Evolutionary conservation across 2,888 invertebrate genomes (phyloP).

Genomic region (Clusia tigrina): DNA sequence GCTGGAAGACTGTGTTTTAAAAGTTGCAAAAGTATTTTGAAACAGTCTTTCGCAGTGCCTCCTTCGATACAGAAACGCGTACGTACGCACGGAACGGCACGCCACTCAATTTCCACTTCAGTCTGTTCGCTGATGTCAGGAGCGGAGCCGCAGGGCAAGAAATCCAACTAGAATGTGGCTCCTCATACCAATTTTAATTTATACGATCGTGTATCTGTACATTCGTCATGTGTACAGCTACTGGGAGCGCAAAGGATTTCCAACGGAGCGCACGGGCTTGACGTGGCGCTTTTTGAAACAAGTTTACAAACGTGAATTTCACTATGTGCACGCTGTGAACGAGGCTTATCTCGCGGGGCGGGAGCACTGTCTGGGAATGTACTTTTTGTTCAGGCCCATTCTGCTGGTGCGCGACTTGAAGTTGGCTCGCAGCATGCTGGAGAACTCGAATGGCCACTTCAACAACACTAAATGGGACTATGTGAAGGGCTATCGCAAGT

Average conservation of each 20-base stretch:
- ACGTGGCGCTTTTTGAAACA: constrained; percentile 44
- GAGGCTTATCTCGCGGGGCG: constrained; percentile 50
- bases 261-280: constrained; percentile 45
- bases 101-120: no score
- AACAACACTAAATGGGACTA: constrained; percentile 71
- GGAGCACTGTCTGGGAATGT: constrained; percentile 68
- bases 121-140: neutral
- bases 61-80: neutral
- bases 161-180: constrained; percentile 47
- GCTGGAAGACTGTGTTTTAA: neutral
- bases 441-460: constrained; percentile 72
- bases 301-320: constrained; percentile 53
- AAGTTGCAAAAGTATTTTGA: constrained; percentile 6
- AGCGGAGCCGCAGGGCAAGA: neutral
- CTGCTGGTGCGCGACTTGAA: constrained; percentile 71
- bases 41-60: neutral
- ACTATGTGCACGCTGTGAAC: constrained; percentile 49
- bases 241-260: constrained; percentile 57
- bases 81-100: constrained; percentile 14
- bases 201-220: constrained; percentile 44
- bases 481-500: constrained; percentile 68
- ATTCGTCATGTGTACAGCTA: constrained; percentile 56
- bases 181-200: constrained; percentile 52
- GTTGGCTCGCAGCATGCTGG: constrained; percentile 70
- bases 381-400: constrained; percentile 71